phyloP scores from a whole-genome alignment of 2,113 vertebrate species.

The Hystrix brachyura region DNA sequence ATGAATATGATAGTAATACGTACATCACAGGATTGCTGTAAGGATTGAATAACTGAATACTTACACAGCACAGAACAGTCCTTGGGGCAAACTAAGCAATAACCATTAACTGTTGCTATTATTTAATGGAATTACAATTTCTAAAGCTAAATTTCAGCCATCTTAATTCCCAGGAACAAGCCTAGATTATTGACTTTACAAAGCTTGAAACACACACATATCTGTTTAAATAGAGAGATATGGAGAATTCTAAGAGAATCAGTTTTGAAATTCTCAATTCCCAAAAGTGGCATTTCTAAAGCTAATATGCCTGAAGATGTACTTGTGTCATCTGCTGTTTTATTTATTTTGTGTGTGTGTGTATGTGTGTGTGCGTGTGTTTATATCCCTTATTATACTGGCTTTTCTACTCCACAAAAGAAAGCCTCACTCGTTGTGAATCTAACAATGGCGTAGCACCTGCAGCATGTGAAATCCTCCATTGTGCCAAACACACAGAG shows the following conservation, averaged over 20 bases:
- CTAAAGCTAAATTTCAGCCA: not conserved
- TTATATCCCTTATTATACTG: not conserved
- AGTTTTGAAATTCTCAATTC: not conserved
- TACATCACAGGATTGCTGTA: not conserved
- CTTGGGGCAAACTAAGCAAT: not conserved
- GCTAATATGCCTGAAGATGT: not conserved
- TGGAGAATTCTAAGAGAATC: not conserved
- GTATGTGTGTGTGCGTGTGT: not conserved
- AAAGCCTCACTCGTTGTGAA: not conserved
- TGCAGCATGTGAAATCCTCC: not conserved
- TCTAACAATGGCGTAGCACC: not conserved
- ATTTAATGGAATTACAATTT: not conserved
- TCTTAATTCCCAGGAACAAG: not conserved
- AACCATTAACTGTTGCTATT: not conserved
- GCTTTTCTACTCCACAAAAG: not conserved
- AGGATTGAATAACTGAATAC: not conserved
- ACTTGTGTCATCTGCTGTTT: not conserved
- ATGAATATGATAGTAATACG: not conserved
- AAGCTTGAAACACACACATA: not conserved
- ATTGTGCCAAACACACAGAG: not conserved
- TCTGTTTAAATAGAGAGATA: not conserved
- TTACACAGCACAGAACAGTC: not conserved
- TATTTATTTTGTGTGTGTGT: not conserved
- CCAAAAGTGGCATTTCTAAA: not conserved
- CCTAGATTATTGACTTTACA: not conserved